Base-by-base conservation (phyloP, 2,888 invertebrate species). In the Sphinx pinastri region DNA sequence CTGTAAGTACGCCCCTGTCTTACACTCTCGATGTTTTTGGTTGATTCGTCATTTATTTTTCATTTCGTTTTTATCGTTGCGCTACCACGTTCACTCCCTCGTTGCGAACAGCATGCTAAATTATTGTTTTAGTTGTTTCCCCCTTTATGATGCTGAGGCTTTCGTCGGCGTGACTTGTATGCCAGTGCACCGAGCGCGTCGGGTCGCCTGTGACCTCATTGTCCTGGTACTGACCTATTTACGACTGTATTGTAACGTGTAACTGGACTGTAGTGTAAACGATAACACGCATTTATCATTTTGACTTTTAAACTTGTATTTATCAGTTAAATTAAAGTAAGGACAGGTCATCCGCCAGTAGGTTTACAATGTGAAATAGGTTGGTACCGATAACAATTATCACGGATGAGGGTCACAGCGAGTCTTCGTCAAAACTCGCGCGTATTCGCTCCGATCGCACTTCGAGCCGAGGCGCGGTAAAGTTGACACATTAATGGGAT, bases 11-110 rank as follows among this genome's bases (percentile, higher is more conserved):
- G 72, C 82, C 74, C 88, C 81, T 86, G 84, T 90, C 88, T 87
- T 84, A 76, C 79, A 81, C 76, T 83, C 84, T 92, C 86, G 86
- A 89, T 93, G 92, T 92, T 83, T 91, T 93, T 80, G 86, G 88
- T 92, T 92, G 76, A 74, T 85, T 81, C 81, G 82, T 77, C 81
- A 83, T 87, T 86, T 89, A 86, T 85, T 87, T 85, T 88, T 82
- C 81, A 83, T 85, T 84, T 87, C 82, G 67, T 86, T 84, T 88
- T 90, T 91, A 86, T 88, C 87, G 89, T 93, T 92, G 88, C 92
- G 92, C 91, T 90, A 93, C 93, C 92, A 92, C 93, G 93, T 92
- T 92, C 88, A 90, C 92, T 93, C 94, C 94, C 93, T 92, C 91
- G 92, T 93, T 90, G 87, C 90, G 91, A 93, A 92, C 93, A 93